These are phyloP conservation scores for Drosophila nr. fundita DNA, from an alignment of 2,888 invertebrate species.

Conservation along the genomic window DNA sequence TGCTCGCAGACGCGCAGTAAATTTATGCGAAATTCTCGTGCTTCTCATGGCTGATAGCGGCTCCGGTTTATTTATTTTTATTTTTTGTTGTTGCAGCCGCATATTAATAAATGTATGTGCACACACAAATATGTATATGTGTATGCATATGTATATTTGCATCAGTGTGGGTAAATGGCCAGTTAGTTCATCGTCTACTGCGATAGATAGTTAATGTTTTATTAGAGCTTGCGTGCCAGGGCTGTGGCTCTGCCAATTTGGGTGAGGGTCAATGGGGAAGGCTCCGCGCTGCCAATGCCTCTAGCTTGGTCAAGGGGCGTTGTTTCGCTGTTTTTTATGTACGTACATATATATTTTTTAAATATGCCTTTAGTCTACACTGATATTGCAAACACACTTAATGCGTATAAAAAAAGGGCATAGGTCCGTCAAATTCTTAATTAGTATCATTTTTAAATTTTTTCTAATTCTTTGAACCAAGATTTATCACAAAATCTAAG, in stretches of 20 bases:
- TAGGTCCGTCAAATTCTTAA: background rate
- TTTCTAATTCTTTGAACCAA: background rate
- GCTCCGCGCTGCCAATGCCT: constrained; percentile 32
- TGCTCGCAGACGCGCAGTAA: constrained; percentile 32
- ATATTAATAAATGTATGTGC: constrained; percentile 43
- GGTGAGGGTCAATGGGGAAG: constrained; percentile 77
- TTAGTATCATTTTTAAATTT: background rate
- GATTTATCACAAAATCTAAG: background rate
- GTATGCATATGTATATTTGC: constrained; percentile 20
- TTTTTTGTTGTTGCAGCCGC: constrained; percentile 20
- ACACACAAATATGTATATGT: constrained; percentile 21
- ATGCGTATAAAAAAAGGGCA: background rate
- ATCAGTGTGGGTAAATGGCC: constrained; percentile 45
- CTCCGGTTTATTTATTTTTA: constrained; percentile 3
- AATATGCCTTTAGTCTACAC: constrained; percentile 1
- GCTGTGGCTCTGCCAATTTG: constrained; percentile 60
- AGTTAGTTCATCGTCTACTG: constrained; percentile 37
- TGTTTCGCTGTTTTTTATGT: constrained; percentile 1
- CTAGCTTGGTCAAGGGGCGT: constrained; percentile 45
- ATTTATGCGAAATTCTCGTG: constrained; percentile 78
- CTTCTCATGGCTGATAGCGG: constrained; percentile 61
- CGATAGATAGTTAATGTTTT: constrained; percentile 37
- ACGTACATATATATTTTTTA: constrained; percentile 11
- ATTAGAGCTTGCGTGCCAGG: constrained; percentile 67
- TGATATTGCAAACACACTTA: background rate